Percentiles rank a stretch among this genome's conserved stretches.
Conservation (phyloP, 2,113 vertebrate species). For the Camelus dromedarius region DNA sequence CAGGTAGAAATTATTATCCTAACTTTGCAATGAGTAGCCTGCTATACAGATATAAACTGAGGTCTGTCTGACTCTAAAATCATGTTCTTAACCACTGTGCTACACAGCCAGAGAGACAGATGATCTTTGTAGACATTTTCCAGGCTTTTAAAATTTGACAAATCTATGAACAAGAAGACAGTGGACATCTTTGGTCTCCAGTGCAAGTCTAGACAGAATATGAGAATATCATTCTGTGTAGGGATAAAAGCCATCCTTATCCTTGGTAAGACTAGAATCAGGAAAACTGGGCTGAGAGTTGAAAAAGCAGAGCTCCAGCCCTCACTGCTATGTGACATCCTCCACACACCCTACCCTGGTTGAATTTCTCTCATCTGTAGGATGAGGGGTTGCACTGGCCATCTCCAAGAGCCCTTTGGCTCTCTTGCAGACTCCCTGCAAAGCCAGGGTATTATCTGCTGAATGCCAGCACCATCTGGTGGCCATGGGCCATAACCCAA, state of each 20-base stretch:
- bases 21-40: slow-evolving; percentile 1
- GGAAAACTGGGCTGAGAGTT: background rate
- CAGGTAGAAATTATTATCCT: slow-evolving; percentile 5
- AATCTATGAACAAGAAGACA: background rate
- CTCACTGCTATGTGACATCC: background rate
- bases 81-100: background rate
- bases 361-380: background rate
- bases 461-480: slow-evolving; percentile 83
- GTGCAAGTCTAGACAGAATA: background rate
- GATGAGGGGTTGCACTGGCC: background rate
- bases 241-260: background rate
- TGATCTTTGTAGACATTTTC: background rate
- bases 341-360: too few relatives aligned
- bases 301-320: background rate
- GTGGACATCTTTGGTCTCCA: background rate
- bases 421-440: background rate
- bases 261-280: background rate
- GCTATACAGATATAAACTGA: slow-evolving; percentile 5
- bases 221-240: background rate
- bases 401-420: background rate
- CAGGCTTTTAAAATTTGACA: background rate
- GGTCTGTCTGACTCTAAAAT: background rate
- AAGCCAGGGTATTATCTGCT: slow-evolving; percentile 56
- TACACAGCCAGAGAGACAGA: background rate
- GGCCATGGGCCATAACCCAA: slow-evolving; percentile 60